phyloP scores from a whole-genome alignment of 2,888 invertebrate genomes.

The Nymphalis urticae region DNA sequence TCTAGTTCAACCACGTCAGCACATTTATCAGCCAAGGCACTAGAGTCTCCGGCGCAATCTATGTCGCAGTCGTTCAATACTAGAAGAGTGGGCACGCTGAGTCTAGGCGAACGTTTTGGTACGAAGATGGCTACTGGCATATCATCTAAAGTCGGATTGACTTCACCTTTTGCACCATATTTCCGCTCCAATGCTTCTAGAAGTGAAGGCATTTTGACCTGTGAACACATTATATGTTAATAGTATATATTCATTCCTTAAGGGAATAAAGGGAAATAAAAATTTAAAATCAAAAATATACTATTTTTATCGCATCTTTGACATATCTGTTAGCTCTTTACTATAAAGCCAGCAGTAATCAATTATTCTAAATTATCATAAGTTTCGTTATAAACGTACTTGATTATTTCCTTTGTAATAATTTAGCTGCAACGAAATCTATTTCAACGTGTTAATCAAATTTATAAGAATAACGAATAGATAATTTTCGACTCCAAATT shows the following conservation, averaged over 20 bases:
- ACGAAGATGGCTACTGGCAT: conserved; percentile 92
- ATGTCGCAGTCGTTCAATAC: conserved; percentile 96
- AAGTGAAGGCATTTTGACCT: conserved; percentile 89
- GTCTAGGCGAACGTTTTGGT: conserved; percentile 89
- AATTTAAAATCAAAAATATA: too few relatives aligned
- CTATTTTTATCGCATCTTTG: too few relatives aligned
- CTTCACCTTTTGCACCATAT: conserved; percentile 86
- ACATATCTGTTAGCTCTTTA: too few relatives aligned
- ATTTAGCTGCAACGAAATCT: neutral
- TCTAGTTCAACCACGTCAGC: conserved; percentile 96
- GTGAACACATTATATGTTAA: conserved; percentile 41
- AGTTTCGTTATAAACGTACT: conserved; percentile 20
- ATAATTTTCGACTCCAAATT: conserved; percentile 1
- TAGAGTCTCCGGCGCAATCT: conserved; percentile 92
- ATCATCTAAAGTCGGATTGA: conserved; percentile 82
- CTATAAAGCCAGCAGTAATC: neutral
- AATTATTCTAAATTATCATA: conserved; percentile 13
- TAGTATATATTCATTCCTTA: too few relatives aligned
- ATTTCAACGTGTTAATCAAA: conserved; percentile 19
- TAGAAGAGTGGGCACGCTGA: conserved; percentile 89
- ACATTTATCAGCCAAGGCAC: conserved; percentile 90
- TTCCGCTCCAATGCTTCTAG: conserved; percentile 94
- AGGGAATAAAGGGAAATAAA: too few relatives aligned
- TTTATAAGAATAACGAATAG: conserved; percentile 9
- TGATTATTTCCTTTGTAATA: conserved; percentile 21